Percentiles rank a stretch among this genome's conserved stretches.
Conservation (phyloP, 1,140 invertebrate genomes). For the Heliconius congener region DNA sequence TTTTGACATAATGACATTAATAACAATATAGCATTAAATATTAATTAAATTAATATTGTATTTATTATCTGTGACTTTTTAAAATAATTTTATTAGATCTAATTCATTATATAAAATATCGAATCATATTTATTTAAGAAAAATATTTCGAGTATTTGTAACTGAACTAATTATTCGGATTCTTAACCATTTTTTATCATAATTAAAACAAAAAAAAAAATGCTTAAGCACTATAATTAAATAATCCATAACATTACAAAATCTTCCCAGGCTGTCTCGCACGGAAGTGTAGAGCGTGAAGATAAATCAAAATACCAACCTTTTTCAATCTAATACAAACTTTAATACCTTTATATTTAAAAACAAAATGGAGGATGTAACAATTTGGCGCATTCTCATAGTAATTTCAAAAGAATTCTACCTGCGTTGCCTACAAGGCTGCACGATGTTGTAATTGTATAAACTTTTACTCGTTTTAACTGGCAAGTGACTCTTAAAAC, state of each 20-base stretch:
- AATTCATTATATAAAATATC: too few relatives aligned
- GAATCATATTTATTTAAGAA: not conserved
- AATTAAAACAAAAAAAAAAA: not conserved
- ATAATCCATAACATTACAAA: not conserved
- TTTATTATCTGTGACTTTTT: not conserved
- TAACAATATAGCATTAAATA: not conserved
- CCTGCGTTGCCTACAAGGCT: conserved; percentile 35
- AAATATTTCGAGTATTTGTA: not conserved
- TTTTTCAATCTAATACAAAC: conserved; percentile 12
- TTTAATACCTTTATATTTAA: not conserved
- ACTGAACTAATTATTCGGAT: not conserved
- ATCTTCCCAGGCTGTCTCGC: conserved; percentile 10
- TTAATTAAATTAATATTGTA: not conserved
- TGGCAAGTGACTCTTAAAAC: conserved; percentile 1
- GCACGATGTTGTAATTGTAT: conserved; percentile 31
- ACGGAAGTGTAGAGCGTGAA: conserved; percentile 16
- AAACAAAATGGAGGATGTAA: conserved; percentile 1
- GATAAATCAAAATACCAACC: conserved; percentile 18
- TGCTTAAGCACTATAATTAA: not conserved
- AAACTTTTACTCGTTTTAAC: conserved; percentile 28
- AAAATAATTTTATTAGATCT: not conserved
- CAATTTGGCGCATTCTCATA: conserved; percentile 13
- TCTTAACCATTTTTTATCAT: not conserved
- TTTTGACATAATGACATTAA: not conserved
- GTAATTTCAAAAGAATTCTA: conserved; percentile 37